phyloP scores from a whole-genome alignment of 2,888 invertebrate genomes.

The Diachrysia chrysitis region DNA sequence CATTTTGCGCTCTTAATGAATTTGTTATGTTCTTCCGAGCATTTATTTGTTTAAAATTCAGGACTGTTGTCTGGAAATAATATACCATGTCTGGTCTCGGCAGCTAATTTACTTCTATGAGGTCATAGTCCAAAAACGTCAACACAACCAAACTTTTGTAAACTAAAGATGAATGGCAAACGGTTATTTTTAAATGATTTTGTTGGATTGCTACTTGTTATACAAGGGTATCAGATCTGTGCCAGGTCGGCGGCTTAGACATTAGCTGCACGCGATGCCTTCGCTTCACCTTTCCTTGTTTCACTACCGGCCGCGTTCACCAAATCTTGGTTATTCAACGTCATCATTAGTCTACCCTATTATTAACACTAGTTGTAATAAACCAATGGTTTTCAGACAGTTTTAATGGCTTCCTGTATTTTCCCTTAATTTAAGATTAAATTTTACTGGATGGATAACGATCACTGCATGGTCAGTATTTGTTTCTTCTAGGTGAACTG shows the following conservation, averaged over 20 bases:
- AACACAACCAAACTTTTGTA: conserved; percentile 15
- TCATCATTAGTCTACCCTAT: neutral
- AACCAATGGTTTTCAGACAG: too few species aligned
- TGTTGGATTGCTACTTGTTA: conserved; percentile 19
- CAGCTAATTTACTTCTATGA: conserved; percentile 3
- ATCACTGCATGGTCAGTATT: too few species aligned
- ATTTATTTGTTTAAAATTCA: neutral
- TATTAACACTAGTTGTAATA: neutral
- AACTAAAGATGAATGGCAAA: conserved; percentile 29
- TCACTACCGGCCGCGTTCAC: conserved; percentile 30
- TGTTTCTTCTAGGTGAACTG: neutral
- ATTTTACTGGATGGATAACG: too few species aligned
- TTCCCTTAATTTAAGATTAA: too few species aligned
- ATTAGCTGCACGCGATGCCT: conserved; percentile 55
- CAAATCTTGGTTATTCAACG: conserved; percentile 4
- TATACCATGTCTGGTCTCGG: neutral
- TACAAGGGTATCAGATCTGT: conserved; percentile 42
- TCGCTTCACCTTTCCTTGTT: conserved; percentile 51
- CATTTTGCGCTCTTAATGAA: too few species aligned
- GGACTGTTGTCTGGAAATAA: neutral
- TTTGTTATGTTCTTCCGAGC: neutral
- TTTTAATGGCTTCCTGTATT: too few species aligned
- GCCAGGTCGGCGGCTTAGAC: conserved; percentile 34
- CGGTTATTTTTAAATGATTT: conserved; percentile 15
- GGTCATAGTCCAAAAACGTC: conserved; percentile 19